Evolutionary conservation across 1,140 invertebrate species (phyloP).

Genomic region (Penaeus indicus): DNA sequence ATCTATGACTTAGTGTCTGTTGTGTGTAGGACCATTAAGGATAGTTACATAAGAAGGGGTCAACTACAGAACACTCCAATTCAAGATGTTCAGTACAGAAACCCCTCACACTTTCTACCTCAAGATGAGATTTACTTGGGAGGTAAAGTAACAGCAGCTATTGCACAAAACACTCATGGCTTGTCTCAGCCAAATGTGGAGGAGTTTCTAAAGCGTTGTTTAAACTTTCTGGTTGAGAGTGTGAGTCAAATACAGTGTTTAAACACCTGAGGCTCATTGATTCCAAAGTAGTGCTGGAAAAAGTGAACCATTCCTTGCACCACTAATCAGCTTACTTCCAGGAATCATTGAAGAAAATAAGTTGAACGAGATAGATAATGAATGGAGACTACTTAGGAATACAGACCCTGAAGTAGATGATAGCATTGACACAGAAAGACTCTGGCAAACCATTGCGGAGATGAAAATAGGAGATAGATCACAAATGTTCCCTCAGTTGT

Average conservation of each 20-base stretch:
- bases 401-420: no score
- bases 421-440: no score
- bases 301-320: no score
- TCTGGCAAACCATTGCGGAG: constrained; percentile 23
- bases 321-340: no score
- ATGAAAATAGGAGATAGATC: constrained; percentile 25
- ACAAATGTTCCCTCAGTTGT: constrained; percentile 31
- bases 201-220: background rate
- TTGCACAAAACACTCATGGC: constrained; percentile 32
- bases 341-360: no score
- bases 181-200: constrained; percentile 16
- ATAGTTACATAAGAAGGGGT: constrained; percentile 19
- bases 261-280: background rate
- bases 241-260: background rate
- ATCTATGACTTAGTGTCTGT: constrained; percentile 16
- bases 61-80: constrained; percentile 22
- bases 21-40: constrained; percentile 29
- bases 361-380: no score
- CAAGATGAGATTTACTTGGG: constrained; percentile 34
- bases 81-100: constrained; percentile 27
- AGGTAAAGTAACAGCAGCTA: constrained; percentile 19
- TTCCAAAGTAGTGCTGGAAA: no score
- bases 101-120: constrained; percentile 39
- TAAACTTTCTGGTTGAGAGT: constrained; percentile 28
- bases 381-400: no score